These are phyloP conservation scores for Drosophila differens DNA, from an alignment of 2,888 invertebrate genomes.

Conservation along the genomic window DNA sequence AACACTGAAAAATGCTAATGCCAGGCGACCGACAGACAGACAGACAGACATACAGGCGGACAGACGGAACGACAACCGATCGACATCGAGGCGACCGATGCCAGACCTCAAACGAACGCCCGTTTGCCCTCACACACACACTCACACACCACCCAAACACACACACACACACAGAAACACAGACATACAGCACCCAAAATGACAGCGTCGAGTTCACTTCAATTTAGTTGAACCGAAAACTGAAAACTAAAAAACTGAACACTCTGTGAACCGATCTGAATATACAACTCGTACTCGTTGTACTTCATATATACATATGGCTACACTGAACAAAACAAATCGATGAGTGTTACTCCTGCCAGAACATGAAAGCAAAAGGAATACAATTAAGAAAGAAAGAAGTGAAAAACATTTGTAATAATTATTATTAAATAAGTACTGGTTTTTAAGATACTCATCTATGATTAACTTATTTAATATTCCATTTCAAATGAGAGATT, in stretches of 20 bases:
- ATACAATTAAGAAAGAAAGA: not conserved
- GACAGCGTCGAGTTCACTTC: conserved; percentile 78
- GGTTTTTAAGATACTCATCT: not conserved
- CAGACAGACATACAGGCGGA: conserved; percentile 17
- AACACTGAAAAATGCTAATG: conserved; percentile 81
- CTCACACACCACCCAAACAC: conserved; percentile 16
- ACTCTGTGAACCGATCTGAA: conserved; percentile 67
- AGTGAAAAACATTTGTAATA: not conserved
- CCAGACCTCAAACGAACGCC: conserved; percentile 78
- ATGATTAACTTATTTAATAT: not conserved
- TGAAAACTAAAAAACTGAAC: conserved; percentile 24
- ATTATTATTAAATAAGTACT: not conserved
- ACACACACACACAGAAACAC: conserved; percentile 28
- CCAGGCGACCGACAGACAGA: conserved; percentile 62
- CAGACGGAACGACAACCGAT: conserved; percentile 59
- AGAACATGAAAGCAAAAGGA: not conserved
- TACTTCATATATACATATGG: conserved; percentile 7
- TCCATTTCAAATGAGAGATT: not conserved
- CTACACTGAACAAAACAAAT: conserved; percentile 38
- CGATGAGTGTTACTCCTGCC: not conserved
- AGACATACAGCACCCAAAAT: conserved; percentile 56
- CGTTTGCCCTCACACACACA: conserved; percentile 77
- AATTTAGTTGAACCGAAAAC: conserved; percentile 65
- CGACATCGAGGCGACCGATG: conserved; percentile 76
- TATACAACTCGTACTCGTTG: conserved; percentile 46